Conservation (phyloP, 1,140 invertebrate species). For the Araneus ventricosus region DNA sequence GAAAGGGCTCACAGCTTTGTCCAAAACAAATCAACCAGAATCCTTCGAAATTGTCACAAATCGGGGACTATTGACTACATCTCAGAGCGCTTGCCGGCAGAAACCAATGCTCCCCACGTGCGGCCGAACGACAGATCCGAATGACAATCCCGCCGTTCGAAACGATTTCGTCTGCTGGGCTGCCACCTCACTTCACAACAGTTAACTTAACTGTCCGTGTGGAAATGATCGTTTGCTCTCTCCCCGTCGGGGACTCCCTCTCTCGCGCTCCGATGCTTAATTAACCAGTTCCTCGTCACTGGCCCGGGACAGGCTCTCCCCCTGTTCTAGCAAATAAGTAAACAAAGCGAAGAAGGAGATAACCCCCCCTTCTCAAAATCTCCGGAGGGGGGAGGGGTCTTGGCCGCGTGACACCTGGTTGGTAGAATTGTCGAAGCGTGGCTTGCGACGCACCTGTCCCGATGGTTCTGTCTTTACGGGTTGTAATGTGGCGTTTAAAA, state of each 20-base stretch:
- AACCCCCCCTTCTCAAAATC: neutral
- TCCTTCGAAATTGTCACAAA: neutral
- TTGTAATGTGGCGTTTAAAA: constrained; percentile 25
- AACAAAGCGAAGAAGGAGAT: constrained; percentile 55
- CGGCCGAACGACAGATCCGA: neutral
- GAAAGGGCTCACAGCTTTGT: neutral
- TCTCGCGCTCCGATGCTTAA: constrained; percentile 27
- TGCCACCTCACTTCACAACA: neutral
- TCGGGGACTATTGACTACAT: neutral
- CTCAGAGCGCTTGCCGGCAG: neutral
- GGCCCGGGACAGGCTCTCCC: neutral
- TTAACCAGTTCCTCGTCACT: constrained; percentile 60
- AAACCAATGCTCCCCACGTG: constrained; percentile 28
- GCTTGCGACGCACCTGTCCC: constrained; percentile 45
- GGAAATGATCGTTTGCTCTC: constrained; percentile 25
- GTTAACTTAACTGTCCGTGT: constrained; percentile 28
- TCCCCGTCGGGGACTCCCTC: neutral
- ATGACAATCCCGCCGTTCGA: constrained; percentile 28
- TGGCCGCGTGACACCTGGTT: constrained; percentile 62
- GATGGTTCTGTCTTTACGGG: neutral
- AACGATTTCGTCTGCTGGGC: constrained; percentile 24
- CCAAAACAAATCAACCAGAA: neutral
- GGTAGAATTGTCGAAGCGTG: constrained; percentile 54
- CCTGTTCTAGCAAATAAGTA: constrained; percentile 53
- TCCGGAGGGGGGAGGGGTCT: neutral